Evolutionary conservation across 2,888 invertebrate genomes (phyloP), one percentile per base, ranked within the genome.

Genomic region (Nezara viridula): DNA sequence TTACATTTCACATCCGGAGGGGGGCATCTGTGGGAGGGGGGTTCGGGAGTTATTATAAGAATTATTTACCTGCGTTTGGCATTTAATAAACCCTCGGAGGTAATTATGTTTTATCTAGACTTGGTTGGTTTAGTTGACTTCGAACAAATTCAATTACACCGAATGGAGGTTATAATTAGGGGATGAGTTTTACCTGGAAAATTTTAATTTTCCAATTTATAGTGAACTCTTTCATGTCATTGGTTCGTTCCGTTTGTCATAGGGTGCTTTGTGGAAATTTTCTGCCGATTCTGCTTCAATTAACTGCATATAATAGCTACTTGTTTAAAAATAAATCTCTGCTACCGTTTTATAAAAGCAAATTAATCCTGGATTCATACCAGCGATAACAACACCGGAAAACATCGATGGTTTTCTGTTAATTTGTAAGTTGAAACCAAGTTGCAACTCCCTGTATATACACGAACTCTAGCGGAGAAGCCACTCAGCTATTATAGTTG

Each of bases 181-280:
- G 24, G 14, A 44, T 81, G 81, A 81, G 44, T 81, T 81, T 81
- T 44, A 24, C 44, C 81, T 0, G 44, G 40, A n/a, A 44, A 81
- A 81, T 47, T 47, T 81, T n/a, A 81, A 81, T 81, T 81, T 81
- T 24, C 44, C 44, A 47, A 81, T 81, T 44, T 81, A 44, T 81
- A 81, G 81, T n/a, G 16, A 81, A 81, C 81, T 81, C 81, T 81
- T 81, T 81, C 44, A 81, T 81, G 81, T 81, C 81, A 47, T 81
- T 44, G 81, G 81, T 81, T 81, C 81, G 81, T n/a, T 81, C 44
- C 81, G 81, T 81, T 81, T 81, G 81, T 81, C 81, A 81, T 81
- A 4, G 24, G 24, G 14, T 24, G 81, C 81, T 44, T 81, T 44
- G 81, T 44, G 77, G n/a, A 40, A 40, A 81, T 81, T 81, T 81